A percentile compares a stretch with the other conserved stretches of the same genome.
These are phyloP conservation scores for Drosophila oshimai DNA, from an alignment of 1,140 invertebrate species.

Conservation along the genomic window DNA sequence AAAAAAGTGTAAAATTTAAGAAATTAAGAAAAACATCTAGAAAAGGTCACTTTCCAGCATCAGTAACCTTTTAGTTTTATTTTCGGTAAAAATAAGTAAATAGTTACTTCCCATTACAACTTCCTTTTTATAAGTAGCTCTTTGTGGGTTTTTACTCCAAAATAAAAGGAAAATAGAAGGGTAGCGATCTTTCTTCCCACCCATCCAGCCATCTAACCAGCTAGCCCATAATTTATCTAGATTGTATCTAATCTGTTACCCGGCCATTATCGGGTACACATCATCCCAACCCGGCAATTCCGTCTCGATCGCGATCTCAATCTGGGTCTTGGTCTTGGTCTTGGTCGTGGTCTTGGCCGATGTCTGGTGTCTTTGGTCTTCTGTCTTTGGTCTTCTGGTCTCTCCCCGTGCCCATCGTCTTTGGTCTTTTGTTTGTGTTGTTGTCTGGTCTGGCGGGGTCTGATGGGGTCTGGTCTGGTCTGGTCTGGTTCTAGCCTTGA, in stretches of 20 bases:
- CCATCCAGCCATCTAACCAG: too few relatives aligned
- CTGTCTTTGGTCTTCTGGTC: background rate
- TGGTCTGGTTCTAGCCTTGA: slow-evolving; percentile 68
- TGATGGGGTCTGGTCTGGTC: background rate
- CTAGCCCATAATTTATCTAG: background rate
- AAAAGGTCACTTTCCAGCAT: too few relatives aligned
- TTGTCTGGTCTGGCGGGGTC: background rate
- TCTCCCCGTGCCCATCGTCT: background rate
- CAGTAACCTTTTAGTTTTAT: too few relatives aligned
- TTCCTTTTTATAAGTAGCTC: too few relatives aligned
- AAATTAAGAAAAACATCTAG: too few relatives aligned
- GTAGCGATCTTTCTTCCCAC: background rate
- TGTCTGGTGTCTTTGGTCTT: background rate
- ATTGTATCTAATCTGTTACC: background rate
- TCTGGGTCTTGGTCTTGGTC: slow-evolving; percentile 18
- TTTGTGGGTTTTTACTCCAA: too few relatives aligned
- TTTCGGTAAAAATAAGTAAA: too few relatives aligned
- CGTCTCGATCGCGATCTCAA: slow-evolving; percentile 19
- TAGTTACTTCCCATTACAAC: too few relatives aligned
- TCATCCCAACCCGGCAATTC: slow-evolving; percentile 11
- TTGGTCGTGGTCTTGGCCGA: background rate
- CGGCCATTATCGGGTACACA: background rate
- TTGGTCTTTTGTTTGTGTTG: background rate
- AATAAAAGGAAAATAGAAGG: background rate
- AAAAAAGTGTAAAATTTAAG: too few relatives aligned